Conservation (phyloP, 2,888 invertebrate genomes). For the Serrognathus titanus region DNA sequence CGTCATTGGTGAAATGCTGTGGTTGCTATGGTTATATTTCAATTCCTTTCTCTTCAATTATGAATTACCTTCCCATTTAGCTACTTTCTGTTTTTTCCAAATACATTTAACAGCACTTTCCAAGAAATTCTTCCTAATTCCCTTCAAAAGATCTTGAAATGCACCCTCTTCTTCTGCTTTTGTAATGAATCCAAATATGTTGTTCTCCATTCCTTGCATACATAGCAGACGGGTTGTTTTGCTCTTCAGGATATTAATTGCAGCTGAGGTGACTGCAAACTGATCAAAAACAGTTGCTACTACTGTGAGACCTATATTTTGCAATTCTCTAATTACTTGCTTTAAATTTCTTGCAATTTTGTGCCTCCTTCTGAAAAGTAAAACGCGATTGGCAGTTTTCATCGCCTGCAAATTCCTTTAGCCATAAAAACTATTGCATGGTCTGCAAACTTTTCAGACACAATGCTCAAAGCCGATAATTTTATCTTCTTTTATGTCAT, state of each 20-base stretch:
- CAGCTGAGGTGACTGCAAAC: background rate
- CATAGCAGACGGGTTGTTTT: background rate
- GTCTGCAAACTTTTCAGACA: slow-evolving; percentile 11
- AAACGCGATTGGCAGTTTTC: slow-evolving; percentile 17
- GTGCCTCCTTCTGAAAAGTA: slow-evolving; percentile 11
- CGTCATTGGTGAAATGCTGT: too few species aligned
- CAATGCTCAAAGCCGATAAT: slow-evolving; percentile 15
- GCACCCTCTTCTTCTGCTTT: slow-evolving; percentile 2
- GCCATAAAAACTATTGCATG: slow-evolving; percentile 18
- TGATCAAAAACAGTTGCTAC: slow-evolving; percentile 12
- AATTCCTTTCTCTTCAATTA: too few species aligned
- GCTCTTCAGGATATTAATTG: slow-evolving; percentile 1
- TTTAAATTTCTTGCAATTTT: slow-evolving; percentile 1
- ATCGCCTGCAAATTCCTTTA: slow-evolving; percentile 8
- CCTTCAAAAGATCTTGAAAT: too few species aligned
- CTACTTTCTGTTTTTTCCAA: too few species aligned
- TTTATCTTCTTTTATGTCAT: slow-evolving; percentile 2
- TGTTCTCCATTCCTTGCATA: background rate
- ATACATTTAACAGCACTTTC: too few species aligned
- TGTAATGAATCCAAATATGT: slow-evolving; percentile 1
- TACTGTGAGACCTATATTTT: slow-evolving; percentile 2
- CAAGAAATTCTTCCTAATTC: too few species aligned
- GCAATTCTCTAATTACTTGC: background rate
- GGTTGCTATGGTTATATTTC: too few species aligned
- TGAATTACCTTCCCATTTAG: too few species aligned